Conservation (phyloP, 1,140 invertebrate genomes). For the Bombus impatiens region DNA sequence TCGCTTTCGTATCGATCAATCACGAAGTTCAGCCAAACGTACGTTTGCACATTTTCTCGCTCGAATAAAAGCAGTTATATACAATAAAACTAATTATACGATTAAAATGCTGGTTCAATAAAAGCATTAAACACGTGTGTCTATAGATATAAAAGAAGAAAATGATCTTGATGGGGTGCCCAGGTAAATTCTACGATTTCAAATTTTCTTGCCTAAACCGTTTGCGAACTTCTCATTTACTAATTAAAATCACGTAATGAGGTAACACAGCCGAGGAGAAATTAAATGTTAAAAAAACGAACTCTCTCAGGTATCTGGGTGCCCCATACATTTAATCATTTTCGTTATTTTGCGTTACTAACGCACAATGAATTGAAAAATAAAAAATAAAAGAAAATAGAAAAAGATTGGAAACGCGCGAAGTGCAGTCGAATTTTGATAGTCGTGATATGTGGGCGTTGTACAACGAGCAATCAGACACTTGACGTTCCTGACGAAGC, state of each 20-base stretch:
- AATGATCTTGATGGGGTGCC: not conserved
- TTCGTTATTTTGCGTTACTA: too few species aligned
- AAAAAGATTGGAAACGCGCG: not conserved
- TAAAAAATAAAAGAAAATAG: not conserved
- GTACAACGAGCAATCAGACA: not conserved
- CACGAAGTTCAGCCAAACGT: not conserved
- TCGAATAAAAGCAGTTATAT: not conserved
- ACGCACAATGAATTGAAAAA: not conserved
- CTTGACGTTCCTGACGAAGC: not conserved
- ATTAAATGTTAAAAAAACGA: not conserved
- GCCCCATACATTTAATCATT: not conserved
- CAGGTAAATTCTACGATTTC: not conserved
- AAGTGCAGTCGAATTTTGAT: not conserved
- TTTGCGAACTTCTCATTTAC: too few species aligned
- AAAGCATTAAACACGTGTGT: not conserved
- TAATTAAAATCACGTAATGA: too few species aligned
- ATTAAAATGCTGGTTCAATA: slow-evolving; percentile 15
- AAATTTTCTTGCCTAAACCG: too few species aligned
- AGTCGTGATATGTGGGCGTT: slow-evolving; percentile 17
- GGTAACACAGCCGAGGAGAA: too few species aligned
- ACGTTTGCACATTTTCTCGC: not conserved
- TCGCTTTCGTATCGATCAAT: not conserved
- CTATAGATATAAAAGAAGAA: not conserved
- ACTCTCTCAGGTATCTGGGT: not conserved
- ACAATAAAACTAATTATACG: not conserved